phyloP scores from a whole-genome alignment of 2,113 vertebrate species.

The Pionites leucogaster region DNA sequence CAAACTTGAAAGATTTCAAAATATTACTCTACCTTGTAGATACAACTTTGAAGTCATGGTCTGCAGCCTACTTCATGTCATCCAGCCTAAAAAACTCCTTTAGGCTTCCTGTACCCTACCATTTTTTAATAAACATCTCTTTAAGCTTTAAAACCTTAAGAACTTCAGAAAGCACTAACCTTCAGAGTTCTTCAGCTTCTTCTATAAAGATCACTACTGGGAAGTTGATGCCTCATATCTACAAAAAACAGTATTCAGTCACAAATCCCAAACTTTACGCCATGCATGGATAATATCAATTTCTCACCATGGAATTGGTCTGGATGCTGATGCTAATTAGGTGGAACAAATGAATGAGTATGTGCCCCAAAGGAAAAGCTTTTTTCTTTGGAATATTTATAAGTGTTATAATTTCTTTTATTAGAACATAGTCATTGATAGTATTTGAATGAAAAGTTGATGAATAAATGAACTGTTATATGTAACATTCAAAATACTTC shows the following conservation, averaged over 20 bases:
- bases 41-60: not conserved
- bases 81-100: not conserved
- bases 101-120: not conserved
- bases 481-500: conserved; percentile 26
- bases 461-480: conserved; percentile 1
- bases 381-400: conserved; percentile 58
- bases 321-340: not conserved
- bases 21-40: not conserved
- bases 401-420: conserved; percentile 25
- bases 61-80: not conserved
- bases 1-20: not conserved
- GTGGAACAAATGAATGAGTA: conserved; percentile 19
- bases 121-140: conserved; percentile 21
- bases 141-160: conserved; percentile 23
- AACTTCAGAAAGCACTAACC: not conserved
- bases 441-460: not conserved
- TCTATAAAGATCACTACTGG: not conserved
- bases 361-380: conserved; percentile 6
- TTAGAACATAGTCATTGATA: not conserved
- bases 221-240: conserved; percentile 35
- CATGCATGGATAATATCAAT: not conserved
- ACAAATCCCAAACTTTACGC: conserved; percentile 7
- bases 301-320: conserved; percentile 20
- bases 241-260: not conserved
- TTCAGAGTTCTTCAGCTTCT: conserved; percentile 11